Evolutionary conservation across 2,888 invertebrate genomes (phyloP).

Genomic region (Mimas tiliae): DNA sequence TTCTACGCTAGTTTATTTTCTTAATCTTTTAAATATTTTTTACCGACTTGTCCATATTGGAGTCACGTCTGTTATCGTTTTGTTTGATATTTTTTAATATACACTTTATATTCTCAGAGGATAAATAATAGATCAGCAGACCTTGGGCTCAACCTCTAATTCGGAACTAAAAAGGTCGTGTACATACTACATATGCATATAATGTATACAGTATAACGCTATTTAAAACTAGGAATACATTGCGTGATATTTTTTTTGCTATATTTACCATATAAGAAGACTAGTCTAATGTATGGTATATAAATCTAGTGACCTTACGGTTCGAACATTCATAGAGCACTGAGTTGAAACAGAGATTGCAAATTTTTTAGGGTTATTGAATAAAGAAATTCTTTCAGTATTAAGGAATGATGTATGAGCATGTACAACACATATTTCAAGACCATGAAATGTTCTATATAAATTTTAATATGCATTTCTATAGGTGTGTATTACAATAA

Average conservation of each 20-base stretch:
- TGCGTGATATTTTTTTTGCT: conserved; percentile 35
- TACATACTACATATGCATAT: not conserved
- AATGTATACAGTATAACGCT: conserved; percentile 2
- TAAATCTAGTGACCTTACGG: conserved; percentile 39
- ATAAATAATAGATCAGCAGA: conserved; percentile 10
- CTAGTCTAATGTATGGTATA: conserved; percentile 31
- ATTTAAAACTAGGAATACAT: conserved; percentile 27
- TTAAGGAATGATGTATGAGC: no score
- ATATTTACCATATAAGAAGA: conserved; percentile 33
- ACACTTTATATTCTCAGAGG: conserved; percentile 20
- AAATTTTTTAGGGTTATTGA: not conserved
- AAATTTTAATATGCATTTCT: no score
- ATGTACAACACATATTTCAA: no score
- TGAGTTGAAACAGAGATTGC: conserved; percentile 8
- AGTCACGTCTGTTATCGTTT: not conserved
- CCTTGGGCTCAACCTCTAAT: conserved; percentile 27
- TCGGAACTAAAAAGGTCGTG: conserved; percentile 25
- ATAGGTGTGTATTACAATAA: no score
- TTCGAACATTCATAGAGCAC: conserved; percentile 36
- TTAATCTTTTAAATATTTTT: not conserved
- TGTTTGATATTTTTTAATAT: conserved; percentile 5
- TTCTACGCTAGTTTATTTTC: no score
- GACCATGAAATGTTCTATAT: no score
- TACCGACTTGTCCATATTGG: not conserved
- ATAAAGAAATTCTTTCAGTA: not conserved